Evolutionary conservation across 2,113 vertebrate genomes (phyloP).

Genomic region (Leucosticte australis): DNA sequence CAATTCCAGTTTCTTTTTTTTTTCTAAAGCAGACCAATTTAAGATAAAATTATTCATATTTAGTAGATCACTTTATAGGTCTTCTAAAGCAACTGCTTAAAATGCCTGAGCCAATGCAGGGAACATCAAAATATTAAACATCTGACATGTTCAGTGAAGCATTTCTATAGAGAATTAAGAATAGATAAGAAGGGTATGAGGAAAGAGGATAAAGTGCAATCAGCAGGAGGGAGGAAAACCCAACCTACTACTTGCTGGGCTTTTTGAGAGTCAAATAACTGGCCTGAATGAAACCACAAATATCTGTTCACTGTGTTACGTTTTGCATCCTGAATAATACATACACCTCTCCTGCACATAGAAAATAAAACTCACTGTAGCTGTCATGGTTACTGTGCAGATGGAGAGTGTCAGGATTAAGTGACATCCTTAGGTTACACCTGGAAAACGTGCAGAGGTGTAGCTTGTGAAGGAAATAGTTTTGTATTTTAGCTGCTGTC

Average conservation of each 20-base stretch:
- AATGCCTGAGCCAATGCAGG: not conserved
- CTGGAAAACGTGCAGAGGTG: not conserved
- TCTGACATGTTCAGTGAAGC: not conserved
- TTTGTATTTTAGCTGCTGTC: not conserved
- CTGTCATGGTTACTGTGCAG: not conserved
- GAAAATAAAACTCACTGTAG: constrained; percentile 7
- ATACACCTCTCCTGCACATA: not conserved
- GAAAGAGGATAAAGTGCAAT: not conserved
- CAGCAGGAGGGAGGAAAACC: not conserved
- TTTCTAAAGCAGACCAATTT: not conserved
- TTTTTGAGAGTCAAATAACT: constrained; percentile 48
- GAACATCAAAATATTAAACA: not conserved
- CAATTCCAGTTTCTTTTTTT: not conserved
- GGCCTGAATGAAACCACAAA: not conserved
- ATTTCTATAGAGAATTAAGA: constrained; percentile 13
- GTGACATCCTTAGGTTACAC: constrained; percentile 21
- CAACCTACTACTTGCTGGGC: not conserved
- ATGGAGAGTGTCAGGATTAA: not conserved
- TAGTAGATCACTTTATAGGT: not conserved
- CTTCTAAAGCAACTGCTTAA: not conserved
- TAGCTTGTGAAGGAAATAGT: not conserved
- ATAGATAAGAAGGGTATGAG: not conserved
- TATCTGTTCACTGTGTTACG: not conserved
- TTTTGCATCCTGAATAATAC: constrained; percentile 60
- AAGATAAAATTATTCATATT: not conserved